Evolutionary conservation across 2,113 vertebrate genomes (phyloP), one percentile per base, ranked within the genome.

Genomic region (Tupaia tana): DNA sequence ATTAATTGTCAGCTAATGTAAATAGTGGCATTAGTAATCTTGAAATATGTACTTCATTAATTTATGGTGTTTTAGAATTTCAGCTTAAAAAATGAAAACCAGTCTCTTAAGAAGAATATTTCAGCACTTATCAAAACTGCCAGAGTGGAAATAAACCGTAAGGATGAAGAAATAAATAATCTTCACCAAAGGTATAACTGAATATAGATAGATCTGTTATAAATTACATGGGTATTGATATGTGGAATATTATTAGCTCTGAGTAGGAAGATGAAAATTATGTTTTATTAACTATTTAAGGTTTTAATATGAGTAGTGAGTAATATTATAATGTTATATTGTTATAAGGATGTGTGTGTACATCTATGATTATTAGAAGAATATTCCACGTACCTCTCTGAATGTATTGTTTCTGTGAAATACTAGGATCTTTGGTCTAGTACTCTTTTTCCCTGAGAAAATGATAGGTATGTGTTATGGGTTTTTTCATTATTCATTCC

Each of bases 121-220:
- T 99, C 99, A 96, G 99, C 99, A 69, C 99, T 99, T 94, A 98
- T 99, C 92, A 99, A 99, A 98, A 99, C 99, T 7, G 99, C 99
- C 29, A 98, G 99, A 97, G 99, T 99, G 96, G 99, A 99, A 98
- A 99, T 99, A 97, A 98, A 98, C 78, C 99, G 99, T 61, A 99
- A 99, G 97, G 99, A 99, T 97, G 99, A 99, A 86, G 99, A 99
- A 98, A 99, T 99, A 96, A 99, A 97, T 98, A 99, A 98, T 96
- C 97, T 99, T 43, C 98, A 98, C 97, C 98, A 99, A 97, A 97
- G 98, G 99, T 99, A 98, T 91, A 96, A 82, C 63, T 79, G 54
- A 90, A 1, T 95, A 2, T 93, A 59, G 9, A 2, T 93, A 59
- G 9, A 58, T 84, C n/a, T 95, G 19, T 92, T 94, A 52, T 87